These are phyloP conservation scores for Phragmatobia fuliginosa DNA, from an alignment of 2,888 invertebrate species.

Conservation along the genomic window DNA sequence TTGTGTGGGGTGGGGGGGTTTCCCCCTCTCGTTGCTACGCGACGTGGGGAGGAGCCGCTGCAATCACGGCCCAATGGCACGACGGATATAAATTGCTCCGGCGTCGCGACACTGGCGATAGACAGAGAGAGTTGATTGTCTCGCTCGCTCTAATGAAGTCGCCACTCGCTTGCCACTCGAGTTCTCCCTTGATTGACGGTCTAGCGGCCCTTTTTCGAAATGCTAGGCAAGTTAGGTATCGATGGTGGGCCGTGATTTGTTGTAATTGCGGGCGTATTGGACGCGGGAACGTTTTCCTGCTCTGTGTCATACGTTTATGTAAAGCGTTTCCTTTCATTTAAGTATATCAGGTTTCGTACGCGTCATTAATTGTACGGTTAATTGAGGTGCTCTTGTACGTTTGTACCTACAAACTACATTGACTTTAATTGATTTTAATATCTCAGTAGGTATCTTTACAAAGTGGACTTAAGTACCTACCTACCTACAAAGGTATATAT, in stretches of 20 bases:
- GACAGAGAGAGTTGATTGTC: constrained; percentile 68
- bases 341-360: constrained; percentile 17
- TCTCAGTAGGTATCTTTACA: not conserved
- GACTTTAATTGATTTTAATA: not conserved
- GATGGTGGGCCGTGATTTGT: constrained; percentile 78
- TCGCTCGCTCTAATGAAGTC: constrained; percentile 83
- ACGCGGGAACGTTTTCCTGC: constrained; percentile 56
- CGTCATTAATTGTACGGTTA: constrained; percentile 19
- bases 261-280: constrained; percentile 61
- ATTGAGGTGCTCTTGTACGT: not conserved
- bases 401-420: not conserved
- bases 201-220: constrained; percentile 78
- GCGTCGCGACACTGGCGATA: constrained; percentile 78
- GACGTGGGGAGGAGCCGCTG: constrained; percentile 88
- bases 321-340: constrained; percentile 14
- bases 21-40: constrained; percentile 86
- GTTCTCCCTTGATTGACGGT: constrained; percentile 83
- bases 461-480: not conserved
- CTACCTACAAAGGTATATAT: no score
- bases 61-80: constrained; percentile 87
- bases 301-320: constrained; percentile 16
- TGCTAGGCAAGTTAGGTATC: constrained; percentile 72
- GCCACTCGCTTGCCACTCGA: constrained; percentile 58
- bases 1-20: constrained; percentile 61
- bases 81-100: constrained; percentile 87